Evolutionary conservation across 2,888 invertebrate species (phyloP), one percentile per base, ranked within the genome.

Genomic region (Drosophila incognita): DNA sequence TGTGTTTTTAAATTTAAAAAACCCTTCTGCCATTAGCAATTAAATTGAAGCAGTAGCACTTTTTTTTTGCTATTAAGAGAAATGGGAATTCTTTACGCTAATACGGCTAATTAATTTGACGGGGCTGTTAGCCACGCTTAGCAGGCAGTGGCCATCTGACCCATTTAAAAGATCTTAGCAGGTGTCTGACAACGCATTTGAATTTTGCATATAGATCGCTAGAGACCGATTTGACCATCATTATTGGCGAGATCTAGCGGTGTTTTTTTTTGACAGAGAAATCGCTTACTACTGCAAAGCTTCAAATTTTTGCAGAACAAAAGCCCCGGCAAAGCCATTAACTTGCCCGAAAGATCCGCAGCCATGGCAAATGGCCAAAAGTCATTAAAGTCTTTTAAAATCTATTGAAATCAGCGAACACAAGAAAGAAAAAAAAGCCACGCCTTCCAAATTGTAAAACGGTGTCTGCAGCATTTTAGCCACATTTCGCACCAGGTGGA

Each of bases 301-400:
- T 46, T 46, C 64, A 76, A 79, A 73, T 74, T 73, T 76, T 63
- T 59, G 61, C 68, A 74, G 87, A 85, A 87, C 85, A 85, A 87
- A 85, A 85, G 81, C 59, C 66, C 62, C 71, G 69, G 31, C 63
- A 61, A 76, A 87, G 76, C 83, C 81, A 82, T 82, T 83, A 82
- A 68, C 71, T 59, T 57, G 70, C 53, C 36, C 36, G 8, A 46
- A 33, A 61, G 38, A 62, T 46, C 13, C 54, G 21, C 42, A 46
- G 72, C 72, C 63, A 64, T 40, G 67, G 61, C 62, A 56, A 69
- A 59, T 74, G 73, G 84, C 74, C 72, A 81, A 87, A 85, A 87
- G 86, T 79, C 87, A 87, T 85, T 85, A 85, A 87, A 85, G 83
- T 74, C 74, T 29, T 51, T 40, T 29, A 75, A 76, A 78, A 85